Evolutionary conservation across 2,797 vertebrate species (phyloP).

Genomic region (Geotrypetes seraphini): DNA sequence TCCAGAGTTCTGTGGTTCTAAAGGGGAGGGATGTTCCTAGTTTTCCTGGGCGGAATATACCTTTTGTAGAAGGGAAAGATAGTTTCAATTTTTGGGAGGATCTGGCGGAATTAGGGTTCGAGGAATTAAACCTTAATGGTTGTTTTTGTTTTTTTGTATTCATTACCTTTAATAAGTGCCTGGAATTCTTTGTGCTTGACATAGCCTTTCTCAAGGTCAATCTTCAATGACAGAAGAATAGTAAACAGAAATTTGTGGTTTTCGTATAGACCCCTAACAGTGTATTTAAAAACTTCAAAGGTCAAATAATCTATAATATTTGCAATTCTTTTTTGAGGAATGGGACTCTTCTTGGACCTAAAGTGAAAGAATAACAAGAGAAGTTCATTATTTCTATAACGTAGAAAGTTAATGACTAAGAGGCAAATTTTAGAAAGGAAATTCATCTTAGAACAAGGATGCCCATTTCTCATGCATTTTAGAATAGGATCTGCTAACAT

Average conservation of each 20-base stretch:
- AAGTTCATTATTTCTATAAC: not conserved
- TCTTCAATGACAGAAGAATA: conserved; percentile 68
- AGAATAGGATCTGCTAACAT: too few species aligned
- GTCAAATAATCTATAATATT: conserved; percentile 70
- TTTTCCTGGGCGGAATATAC: too few species aligned
- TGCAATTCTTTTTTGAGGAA: conserved; percentile 59
- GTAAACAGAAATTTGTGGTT: conserved; percentile 75
- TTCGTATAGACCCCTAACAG: conserved; percentile 68
- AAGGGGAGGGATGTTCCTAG: too few species aligned
- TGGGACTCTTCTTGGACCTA: conserved; percentile 63
- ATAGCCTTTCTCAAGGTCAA: conserved; percentile 60
- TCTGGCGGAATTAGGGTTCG: too few species aligned
- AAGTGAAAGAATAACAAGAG: conserved; percentile 12
- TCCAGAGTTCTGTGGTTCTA: too few species aligned
- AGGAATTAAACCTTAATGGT: too few species aligned
- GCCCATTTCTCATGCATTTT: too few species aligned
- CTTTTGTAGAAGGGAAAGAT: too few species aligned
- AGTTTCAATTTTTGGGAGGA: too few species aligned
- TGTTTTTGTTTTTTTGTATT: too few species aligned
- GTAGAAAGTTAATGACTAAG: not conserved
- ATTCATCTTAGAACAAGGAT: too few species aligned
- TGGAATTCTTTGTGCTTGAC: conserved; percentile 61
- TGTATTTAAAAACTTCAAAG: conserved; percentile 59
- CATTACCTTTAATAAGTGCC: conserved; percentile 64
- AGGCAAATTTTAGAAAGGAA: too few species aligned